Base-by-base conservation (phyloP, 1,140 invertebrate species). In the Uloborus diversus region DNA sequence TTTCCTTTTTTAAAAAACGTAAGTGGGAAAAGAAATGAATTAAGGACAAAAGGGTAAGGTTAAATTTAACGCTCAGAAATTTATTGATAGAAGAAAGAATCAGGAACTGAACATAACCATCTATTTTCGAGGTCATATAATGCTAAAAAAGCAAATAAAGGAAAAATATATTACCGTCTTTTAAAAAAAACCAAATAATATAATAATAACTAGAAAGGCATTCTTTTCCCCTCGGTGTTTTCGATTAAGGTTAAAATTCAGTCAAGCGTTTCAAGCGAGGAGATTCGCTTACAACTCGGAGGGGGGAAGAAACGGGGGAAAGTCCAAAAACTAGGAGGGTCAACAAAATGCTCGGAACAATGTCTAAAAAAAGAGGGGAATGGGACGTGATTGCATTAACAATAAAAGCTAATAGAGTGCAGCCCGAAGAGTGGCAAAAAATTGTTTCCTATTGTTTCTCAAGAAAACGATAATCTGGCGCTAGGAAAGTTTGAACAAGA, bases 91-190 rank as follows among this genome's bases (percentile, higher is more conserved):
- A n/a, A n/a, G n/a, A n/a, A n/a, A n/a, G n/a, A 53, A 53, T 5
- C 30, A 62, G 32, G 59, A 62, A 62, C 59, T 35, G 14, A 37
- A n/a, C 4, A 71, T 42, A 37, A 2, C 33, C 23, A 4, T 51
- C 49, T 33, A 30, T 69, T 71, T 71, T 71, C 68, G 68, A 71
- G 68, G 68, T 71, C 68, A 71, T 11, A n/a, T n/a, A 17, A 42
- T 27, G 56, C 59, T 59, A 71, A 30, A 71, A 69, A 68, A 9
- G 1, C 7, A 35, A 17, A 30, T 17, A 35, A 33, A 9, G n/a
- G 20, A 62, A 37, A 7, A 17, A 33, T n/a, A n/a, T n/a, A n/a
- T n/a, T n/a, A n/a, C n/a, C n/a, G 30, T 20, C n/a, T 56, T n/a
- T 9, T 9, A 53, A 68, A 32, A 42, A 35, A 53, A 25, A 56